Evolutionary conservation across 2,797 vertebrate species (phyloP), one percentile per base, ranked within the genome.

Genomic region (Hoplostethus mediterraneus): DNA sequence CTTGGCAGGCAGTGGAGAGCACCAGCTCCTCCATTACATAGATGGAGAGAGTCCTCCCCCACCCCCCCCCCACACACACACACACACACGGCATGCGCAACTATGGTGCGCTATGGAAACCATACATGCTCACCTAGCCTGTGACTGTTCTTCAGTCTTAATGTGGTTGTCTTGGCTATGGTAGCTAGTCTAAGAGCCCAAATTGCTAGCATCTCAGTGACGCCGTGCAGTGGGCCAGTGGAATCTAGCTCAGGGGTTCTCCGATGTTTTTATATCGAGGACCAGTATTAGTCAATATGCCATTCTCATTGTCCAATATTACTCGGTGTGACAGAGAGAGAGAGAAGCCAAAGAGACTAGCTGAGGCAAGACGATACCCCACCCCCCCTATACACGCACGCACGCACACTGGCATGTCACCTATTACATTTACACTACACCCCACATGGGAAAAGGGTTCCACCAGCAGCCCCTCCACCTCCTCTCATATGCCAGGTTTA

Each of bases 21-120:
- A 87, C 73, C 79, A 85, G 81, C 71, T 85, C 79, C 81, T 91
- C 82, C 83, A 85, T 90, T 87, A 85, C 80, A 80, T 65, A 69
- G 68, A 83, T 75, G 75, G 55, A 89, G 80, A 42, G 17, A 72
- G 31, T 66, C 73, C 75, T 75, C 72, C 75, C 73, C 84, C 84
- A 79, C 75, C 54, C 55, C 17, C 2, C 66, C 53, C 69, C 57
- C 57, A 30, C 67, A 54, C 63, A 71, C 52, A 28, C 68, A 59
- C 17, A 73, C 63, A 25, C 57, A 45, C 44, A 54, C 36, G 36
- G 17, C 49, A 25, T 28, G 33, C 61, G 40, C 25, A 60, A 56
- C 69, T 62, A 63, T 52, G 65, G 73, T 44, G 63, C 64, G 58
- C 48, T 67, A 71, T 84, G 57, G 73, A 81, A 77, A 77, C 73